Conservation (phyloP, 2,797 vertebrate species). For the Epinephelus awoara region DNA sequence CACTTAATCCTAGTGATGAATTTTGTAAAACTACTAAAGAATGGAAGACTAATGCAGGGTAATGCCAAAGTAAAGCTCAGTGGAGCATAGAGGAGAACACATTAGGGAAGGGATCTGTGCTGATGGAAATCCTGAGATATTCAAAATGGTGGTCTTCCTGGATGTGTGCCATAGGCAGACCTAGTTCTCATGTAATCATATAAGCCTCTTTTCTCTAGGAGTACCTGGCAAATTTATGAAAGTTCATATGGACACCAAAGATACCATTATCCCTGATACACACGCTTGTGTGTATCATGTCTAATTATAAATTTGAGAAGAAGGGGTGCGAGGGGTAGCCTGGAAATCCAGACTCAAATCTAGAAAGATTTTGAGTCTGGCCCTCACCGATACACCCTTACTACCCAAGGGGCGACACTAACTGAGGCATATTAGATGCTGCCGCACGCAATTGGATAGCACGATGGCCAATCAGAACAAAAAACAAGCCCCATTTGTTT, state of each 20-base stretch:
- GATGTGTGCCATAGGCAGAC: neutral
- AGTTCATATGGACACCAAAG: neutral
- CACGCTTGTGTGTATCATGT: neutral
- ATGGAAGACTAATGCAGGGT: slow-evolving; percentile 21
- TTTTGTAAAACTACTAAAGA: slow-evolving; percentile 12
- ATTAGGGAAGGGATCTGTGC: slow-evolving; percentile 27
- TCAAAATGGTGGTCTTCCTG: neutral
- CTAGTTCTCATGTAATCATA: neutral
- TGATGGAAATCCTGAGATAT: slow-evolving; percentile 14
- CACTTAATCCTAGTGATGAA: slow-evolving; percentile 19
- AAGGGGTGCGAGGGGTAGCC: neutral
- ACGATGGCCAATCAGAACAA: too few relatives aligned
- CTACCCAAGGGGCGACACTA: too few relatives aligned
- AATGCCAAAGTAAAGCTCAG: slow-evolving; percentile 18
- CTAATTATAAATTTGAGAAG: neutral
- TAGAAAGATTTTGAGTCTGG: too few relatives aligned
- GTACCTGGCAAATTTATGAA: neutral
- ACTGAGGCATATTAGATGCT: too few relatives aligned
- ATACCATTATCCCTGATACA: neutral
- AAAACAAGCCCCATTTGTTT: too few relatives aligned
- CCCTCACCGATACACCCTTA: too few relatives aligned
- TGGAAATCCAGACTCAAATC: too few relatives aligned
- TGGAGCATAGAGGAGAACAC: neutral
- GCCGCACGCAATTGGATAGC: too few relatives aligned
- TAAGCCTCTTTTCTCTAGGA: neutral